phyloP scores from a whole-genome alignment of 35 echinoderm and acorn worm genomes.

The Patiria miniata region DNA sequence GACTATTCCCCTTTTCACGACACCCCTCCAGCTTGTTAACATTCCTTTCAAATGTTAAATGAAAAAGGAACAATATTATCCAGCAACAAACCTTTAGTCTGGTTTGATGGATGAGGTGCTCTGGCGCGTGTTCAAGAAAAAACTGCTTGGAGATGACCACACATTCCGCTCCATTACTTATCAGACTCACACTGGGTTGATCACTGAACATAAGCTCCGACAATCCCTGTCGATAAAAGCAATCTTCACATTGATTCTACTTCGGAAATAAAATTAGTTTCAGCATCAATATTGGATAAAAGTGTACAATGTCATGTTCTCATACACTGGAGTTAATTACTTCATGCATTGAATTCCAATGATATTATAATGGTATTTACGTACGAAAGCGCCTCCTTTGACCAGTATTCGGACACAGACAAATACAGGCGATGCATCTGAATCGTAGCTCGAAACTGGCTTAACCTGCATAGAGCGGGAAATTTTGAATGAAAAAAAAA shows the following conservation, averaged over 20 bases:
- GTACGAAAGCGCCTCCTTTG: conserved; percentile 65
- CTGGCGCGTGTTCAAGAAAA: conserved; percentile 56
- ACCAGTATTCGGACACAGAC: conserved; percentile 58
- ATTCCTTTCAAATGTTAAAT: no score
- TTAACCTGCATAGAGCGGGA: neutral
- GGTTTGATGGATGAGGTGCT: conserved; percentile 25
- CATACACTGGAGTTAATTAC: neutral
- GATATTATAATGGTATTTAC: conserved; percentile 17
- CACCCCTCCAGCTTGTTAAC: no score
- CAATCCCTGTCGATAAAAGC: conserved; percentile 43
- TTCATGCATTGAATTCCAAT: neutral
- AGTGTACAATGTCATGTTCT: neutral
- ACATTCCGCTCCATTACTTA: conserved; percentile 78
- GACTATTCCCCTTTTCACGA: no score
- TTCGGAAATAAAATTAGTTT: neutral
- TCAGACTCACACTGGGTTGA: conserved; percentile 64
- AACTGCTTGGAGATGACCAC: conserved; percentile 69
- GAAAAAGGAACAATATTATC: neutral
- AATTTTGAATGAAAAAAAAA: neutral
- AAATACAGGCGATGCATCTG: conserved; percentile 29
- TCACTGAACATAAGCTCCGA: conserved; percentile 54
- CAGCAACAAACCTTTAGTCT: conserved; percentile 42
- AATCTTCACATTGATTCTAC: neutral
- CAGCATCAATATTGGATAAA: neutral
- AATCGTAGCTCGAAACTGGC: neutral